Evolutionary conservation across 1,140 invertebrate genomes (phyloP).

Genomic region (Lithobius niger): DNA sequence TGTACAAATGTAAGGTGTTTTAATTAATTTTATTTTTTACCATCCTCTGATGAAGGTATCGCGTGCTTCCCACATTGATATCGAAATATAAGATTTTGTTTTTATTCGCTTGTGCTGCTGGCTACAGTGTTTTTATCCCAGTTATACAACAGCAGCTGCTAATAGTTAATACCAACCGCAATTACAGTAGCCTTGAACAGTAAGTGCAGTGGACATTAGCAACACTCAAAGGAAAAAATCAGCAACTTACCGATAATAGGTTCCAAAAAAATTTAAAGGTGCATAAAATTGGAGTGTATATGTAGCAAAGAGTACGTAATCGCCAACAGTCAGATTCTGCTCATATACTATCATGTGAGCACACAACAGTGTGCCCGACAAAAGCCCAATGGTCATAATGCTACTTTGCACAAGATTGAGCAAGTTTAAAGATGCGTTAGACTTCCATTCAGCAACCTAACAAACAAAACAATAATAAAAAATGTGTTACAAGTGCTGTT

Average conservation of each 20-base stretch:
- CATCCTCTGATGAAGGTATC: too few species aligned
- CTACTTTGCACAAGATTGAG: slow-evolving; percentile 80
- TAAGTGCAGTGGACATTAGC: too few species aligned
- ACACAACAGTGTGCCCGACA: slow-evolving; percentile 76
- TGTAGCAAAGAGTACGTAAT: slow-evolving; percentile 86
- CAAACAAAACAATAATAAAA: slow-evolving; percentile 15
- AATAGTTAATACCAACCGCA: too few species aligned
- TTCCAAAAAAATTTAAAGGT: slow-evolving; percentile 93
- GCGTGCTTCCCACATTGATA: too few species aligned
- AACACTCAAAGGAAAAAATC: not conserved
- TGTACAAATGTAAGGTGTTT: too few species aligned
- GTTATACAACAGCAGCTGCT: too few species aligned
- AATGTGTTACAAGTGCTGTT: too few species aligned
- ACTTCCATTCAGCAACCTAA: slow-evolving; percentile 74
- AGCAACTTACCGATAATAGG: slow-evolving; percentile 72
- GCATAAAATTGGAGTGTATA: slow-evolving; percentile 94
- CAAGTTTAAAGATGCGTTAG: slow-evolving; percentile 68
- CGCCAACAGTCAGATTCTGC: slow-evolving; percentile 65
- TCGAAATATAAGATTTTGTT: too few species aligned
- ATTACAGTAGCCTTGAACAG: too few species aligned
- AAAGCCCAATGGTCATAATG: slow-evolving; percentile 69
- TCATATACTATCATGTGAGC: slow-evolving; percentile 60
- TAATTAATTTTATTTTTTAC: too few species aligned
- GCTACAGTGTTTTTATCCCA: too few species aligned
- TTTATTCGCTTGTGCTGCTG: too few species aligned